phyloP scores from a whole-genome alignment of 2,888 invertebrate species.

The Luperina testacea region DNA sequence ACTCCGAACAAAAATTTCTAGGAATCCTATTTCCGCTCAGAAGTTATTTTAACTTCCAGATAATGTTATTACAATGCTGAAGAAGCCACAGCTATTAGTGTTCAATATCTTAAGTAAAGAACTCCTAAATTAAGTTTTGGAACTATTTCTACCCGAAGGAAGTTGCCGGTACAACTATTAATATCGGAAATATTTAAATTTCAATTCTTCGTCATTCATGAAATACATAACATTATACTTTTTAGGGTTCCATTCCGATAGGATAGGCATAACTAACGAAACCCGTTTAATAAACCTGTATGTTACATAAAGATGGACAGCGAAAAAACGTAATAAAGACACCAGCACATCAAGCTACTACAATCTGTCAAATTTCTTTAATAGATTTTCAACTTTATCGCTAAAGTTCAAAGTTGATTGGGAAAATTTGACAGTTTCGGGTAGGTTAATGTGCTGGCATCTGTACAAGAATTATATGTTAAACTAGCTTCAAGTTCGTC shows the following conservation, averaged over 20 bases:
- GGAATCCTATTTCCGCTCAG: neutral
- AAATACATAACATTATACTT: neutral
- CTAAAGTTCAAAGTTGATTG: too few species aligned
- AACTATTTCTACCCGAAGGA: constrained; percentile 38
- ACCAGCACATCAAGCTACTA: too few species aligned
- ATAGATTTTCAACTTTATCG: too few species aligned
- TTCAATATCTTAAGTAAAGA: constrained; percentile 38
- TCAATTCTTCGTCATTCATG: constrained; percentile 10
- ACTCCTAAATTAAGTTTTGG: constrained; percentile 44
- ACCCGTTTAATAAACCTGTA: neutral
- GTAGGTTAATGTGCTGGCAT: too few species aligned
- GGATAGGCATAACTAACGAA: too few species aligned
- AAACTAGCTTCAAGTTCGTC: neutral
- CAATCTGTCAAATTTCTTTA: too few species aligned
- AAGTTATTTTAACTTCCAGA: constrained; percentile 33
- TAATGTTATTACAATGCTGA: constrained; percentile 31
- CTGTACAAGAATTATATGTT: neutral
- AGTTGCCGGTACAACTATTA: constrained; percentile 32
- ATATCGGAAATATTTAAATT: constrained; percentile 21
- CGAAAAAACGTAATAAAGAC: too few species aligned
- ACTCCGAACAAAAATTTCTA: constrained; percentile 8
- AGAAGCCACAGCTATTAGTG: constrained; percentile 48
- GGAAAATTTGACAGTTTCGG: too few species aligned
- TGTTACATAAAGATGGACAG: too few species aligned
- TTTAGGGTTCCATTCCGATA: neutral